Evolutionary conservation across 2,113 vertebrate species (phyloP).

Genomic region (Zootoca vivipara): DNA sequence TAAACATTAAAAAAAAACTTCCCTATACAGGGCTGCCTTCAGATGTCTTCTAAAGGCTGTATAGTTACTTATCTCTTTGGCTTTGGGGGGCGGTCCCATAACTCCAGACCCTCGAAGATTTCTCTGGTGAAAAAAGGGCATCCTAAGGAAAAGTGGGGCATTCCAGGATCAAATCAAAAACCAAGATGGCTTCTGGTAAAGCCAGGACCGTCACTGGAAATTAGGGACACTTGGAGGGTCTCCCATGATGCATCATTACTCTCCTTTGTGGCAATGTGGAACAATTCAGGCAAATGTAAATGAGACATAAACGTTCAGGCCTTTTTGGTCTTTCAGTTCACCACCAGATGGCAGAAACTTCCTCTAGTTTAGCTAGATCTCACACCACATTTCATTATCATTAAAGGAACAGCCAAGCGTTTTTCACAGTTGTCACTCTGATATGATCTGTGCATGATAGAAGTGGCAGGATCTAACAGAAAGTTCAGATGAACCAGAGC

Average conservation of each 20-base stretch:
- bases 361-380: slow-evolving; percentile 44
- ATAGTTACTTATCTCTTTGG: too few species aligned
- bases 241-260: background rate
- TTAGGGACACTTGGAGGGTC: too few species aligned
- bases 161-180: too few species aligned
- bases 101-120: too few species aligned
- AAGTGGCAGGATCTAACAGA: slow-evolving; percentile 42
- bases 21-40: too few species aligned
- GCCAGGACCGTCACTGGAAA: too few species aligned
- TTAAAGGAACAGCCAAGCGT: slow-evolving; percentile 41
- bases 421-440: slow-evolving; percentile 1
- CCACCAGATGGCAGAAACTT: slow-evolving; percentile 64
- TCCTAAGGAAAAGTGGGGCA: too few species aligned
- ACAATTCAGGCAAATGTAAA: background rate
- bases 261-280: background rate
- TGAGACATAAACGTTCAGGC: background rate
- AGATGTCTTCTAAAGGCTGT: too few species aligned
- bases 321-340: slow-evolving; percentile 28
- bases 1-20: too few species aligned
- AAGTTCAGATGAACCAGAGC: slow-evolving; percentile 50
- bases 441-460: slow-evolving; percentile 6
- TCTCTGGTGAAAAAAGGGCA: too few species aligned
- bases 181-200: too few species aligned
- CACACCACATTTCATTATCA: slow-evolving; percentile 46
- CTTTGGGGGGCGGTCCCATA: too few species aligned